Conservation (phyloP, 1,140 invertebrate genomes). For the Notospermus geniculatus region DNA sequence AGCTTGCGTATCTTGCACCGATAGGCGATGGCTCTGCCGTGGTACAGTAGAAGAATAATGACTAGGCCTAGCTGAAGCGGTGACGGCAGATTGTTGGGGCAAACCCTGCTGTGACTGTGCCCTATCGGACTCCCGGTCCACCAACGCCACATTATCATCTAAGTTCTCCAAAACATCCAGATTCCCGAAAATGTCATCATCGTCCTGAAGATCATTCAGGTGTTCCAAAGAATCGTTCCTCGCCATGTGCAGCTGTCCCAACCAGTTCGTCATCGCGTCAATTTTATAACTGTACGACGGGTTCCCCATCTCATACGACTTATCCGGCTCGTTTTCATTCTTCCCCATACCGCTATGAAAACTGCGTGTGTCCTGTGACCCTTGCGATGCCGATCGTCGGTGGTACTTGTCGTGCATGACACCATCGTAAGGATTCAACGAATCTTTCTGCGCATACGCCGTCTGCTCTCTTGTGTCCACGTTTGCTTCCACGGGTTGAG, state of each 20-base stretch:
- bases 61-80: not conserved
- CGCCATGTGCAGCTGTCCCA: not conserved
- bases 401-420: not conserved
- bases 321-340: not conserved
- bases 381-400: not conserved
- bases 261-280: not conserved
- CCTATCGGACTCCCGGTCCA: not conserved
- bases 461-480: not conserved
- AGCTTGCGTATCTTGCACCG: too few relatives aligned
- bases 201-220: not conserved
- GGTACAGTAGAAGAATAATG: not conserved
- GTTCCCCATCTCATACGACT: not conserved
- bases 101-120: not conserved
- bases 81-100: not conserved
- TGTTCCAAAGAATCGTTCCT: slow-evolving; percentile 7
- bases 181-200: not conserved
- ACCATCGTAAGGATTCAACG: not conserved
- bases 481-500: not conserved
- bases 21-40: not conserved
- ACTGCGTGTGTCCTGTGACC: not conserved
- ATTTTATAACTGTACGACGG: too few relatives aligned
- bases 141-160: not conserved
- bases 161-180: not conserved
- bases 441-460: not conserved
- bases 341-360: not conserved